Conservation (phyloP, 2,888 invertebrate species). For the Watsonalla cultraria region DNA sequence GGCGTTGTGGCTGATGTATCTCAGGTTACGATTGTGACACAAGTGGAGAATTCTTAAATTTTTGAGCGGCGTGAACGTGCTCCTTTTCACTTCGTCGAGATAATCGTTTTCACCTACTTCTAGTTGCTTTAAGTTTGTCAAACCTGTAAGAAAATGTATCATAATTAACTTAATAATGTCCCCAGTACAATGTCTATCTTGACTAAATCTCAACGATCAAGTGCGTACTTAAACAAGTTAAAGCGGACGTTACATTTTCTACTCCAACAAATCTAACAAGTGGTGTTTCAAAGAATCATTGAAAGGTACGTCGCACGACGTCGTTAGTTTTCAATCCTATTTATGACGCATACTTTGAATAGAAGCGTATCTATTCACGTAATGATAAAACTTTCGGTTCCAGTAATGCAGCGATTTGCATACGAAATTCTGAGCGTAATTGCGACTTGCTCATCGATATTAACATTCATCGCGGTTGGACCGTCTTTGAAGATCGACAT, state of each 20-base stretch:
- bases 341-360: too few species aligned
- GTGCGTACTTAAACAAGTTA: too few species aligned
- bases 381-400: not conserved
- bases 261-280: too few species aligned
- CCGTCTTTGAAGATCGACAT: not conserved
- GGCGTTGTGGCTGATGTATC: conserved; percentile 79
- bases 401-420: not conserved
- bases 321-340: not conserved
- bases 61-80: conserved; percentile 72
- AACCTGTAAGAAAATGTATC: conserved; percentile 50
- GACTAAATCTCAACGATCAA: too few species aligned
- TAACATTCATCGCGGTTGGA: not conserved
- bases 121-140: conserved; percentile 74
- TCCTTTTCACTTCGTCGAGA: conserved; percentile 75
- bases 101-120: conserved; percentile 80
- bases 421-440: not conserved
- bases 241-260: too few species aligned
- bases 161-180: not conserved
- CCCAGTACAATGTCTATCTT: too few species aligned
- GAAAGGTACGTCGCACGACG: not conserved
- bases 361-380: too few species aligned
- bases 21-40: conserved; percentile 73
- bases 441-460: not conserved
- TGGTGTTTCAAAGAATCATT: too few species aligned
- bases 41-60: conserved; percentile 66